A percentile compares a stretch with the other conserved stretches of the same genome.
phyloP scores from a whole-genome alignment of 1,140 invertebrate species.

The Camponotus vicinus region DNA sequence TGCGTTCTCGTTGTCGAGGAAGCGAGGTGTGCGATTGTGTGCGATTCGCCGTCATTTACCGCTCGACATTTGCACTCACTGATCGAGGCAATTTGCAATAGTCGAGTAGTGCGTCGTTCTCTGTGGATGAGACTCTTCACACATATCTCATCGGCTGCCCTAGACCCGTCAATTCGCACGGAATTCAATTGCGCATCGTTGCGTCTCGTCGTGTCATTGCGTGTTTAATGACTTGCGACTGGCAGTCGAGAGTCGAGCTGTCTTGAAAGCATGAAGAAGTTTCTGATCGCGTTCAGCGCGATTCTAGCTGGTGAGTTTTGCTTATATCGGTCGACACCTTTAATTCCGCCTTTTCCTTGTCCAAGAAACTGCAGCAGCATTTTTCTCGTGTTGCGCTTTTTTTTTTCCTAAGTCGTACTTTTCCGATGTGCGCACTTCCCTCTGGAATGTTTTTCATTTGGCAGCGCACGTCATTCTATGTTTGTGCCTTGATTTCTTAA shows the following conservation, averaged over 20 bases:
- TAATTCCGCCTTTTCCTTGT: constrained; percentile 23
- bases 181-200: not conserved
- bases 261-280: constrained; percentile 77
- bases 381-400: not conserved
- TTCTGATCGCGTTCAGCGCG: constrained; percentile 80
- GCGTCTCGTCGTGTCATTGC: not conserved
- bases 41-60: not conserved
- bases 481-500: constrained; percentile 7
- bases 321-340: not conserved
- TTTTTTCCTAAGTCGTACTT: not conserved
- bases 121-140: not conserved
- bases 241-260: not conserved
- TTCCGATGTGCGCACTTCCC: constrained; percentile 5
- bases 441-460: constrained; percentile 8
- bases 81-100: not conserved
- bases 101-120: too few relatives aligned
- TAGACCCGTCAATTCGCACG: not conserved
- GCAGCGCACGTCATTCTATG: not conserved
- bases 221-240: not conserved
- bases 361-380: not conserved
- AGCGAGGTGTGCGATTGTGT: not conserved
- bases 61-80: not conserved
- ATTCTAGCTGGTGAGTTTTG: constrained; percentile 80
- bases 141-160: not conserved
- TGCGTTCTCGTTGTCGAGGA: not conserved